Conservation (phyloP, 2,113 vertebrate genomes). For the Carassius carassius region DNA sequence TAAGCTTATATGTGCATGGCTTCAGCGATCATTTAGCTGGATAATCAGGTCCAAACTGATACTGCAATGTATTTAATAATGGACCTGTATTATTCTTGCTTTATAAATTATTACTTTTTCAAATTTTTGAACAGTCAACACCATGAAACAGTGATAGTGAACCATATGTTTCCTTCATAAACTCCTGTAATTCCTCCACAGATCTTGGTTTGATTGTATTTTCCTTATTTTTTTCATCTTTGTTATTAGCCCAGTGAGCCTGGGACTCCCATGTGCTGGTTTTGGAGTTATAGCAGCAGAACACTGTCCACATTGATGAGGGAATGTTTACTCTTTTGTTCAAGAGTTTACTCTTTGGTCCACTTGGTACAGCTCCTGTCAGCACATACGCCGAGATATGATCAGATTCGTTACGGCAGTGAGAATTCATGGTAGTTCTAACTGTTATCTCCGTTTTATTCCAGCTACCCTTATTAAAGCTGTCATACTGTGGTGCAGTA, state of each 20-base stretch:
- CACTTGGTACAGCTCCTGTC: background rate
- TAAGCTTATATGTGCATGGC: background rate
- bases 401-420: accelerated
- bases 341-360: too few species aligned
- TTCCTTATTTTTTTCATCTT: accelerated
- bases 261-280: background rate
- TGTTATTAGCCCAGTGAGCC: background rate
- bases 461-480: background rate
- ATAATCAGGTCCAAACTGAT: background rate
- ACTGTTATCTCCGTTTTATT: background rate
- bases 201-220: background rate
- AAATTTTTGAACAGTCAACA: background rate
- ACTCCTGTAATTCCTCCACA: accelerated
- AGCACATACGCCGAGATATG: background rate
- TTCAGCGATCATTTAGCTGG: background rate
- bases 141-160: background rate
- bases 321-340: background rate
- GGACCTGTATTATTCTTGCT: background rate
- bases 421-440: background rate
- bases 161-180: accelerated
- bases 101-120: background rate
- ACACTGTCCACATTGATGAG: background rate
- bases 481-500: background rate
- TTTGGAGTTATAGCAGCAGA: background rate
- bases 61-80: background rate